These are phyloP conservation scores for Delphinus delphis DNA, from an alignment of 2,113 vertebrate species.

Conservation along the genomic window DNA sequence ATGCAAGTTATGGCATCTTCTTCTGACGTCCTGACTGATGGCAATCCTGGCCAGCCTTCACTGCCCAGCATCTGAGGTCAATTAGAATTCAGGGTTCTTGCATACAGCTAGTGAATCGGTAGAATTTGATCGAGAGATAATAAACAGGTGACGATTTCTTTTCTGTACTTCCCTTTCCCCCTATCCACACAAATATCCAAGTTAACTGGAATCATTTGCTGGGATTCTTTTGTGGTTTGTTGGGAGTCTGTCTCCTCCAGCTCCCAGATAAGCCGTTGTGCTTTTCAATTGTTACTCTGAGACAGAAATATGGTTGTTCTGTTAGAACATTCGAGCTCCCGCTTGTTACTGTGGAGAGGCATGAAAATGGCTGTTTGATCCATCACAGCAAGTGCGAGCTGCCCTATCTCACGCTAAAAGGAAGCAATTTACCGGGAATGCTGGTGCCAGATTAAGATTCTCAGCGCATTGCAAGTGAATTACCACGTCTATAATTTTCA, in stretches of 20 bases:
- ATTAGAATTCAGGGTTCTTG: conserved; percentile 71
- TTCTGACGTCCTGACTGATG: conserved; percentile 61
- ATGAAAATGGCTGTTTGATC: conserved; percentile 9
- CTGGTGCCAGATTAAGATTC: conserved; percentile 37
- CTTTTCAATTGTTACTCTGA: conserved; percentile 59
- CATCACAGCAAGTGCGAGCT: background rate
- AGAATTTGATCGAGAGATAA: conserved; percentile 72
- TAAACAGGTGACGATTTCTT: conserved; percentile 69
- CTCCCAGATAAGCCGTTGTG: conserved; percentile 42
- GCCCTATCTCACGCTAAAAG: background rate
- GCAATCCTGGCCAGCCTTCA: conserved; percentile 60
- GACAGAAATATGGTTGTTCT: conserved; percentile 45
- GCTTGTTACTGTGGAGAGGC: conserved; percentile 42
- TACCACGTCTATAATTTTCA: conserved; percentile 22
- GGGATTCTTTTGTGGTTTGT: conserved; percentile 32
- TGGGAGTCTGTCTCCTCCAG: background rate
- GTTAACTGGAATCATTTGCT: conserved; percentile 61
- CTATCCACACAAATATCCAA: background rate
- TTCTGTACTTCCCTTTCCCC: background rate
- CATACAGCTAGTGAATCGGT: conserved; percentile 69
- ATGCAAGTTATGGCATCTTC: conserved; percentile 48
- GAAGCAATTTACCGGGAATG: conserved; percentile 43
- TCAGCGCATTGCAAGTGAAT: background rate
- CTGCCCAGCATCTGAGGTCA: conserved; percentile 63
- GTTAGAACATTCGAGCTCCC: background rate